phyloP scores from a whole-genome alignment of 2,888 invertebrate species.

The Calameuta idolon region DNA sequence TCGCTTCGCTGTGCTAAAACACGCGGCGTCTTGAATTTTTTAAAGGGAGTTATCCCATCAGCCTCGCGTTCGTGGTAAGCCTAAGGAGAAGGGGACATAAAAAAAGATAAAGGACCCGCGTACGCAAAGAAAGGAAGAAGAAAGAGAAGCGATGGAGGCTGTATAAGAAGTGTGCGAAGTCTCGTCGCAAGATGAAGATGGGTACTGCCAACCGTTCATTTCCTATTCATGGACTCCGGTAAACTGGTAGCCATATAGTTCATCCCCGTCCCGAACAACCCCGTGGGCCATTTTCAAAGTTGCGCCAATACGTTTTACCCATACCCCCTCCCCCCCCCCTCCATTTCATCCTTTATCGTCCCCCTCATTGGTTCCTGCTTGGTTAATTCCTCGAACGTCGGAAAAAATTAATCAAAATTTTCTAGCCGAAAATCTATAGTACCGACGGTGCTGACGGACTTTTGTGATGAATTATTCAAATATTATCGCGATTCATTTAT shows the following conservation, averaged over 20 bases:
- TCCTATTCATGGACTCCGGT: slow-evolving; percentile 39
- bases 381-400: background rate
- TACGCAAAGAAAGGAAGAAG: background rate
- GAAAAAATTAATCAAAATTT: background rate
- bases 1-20: background rate
- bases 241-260: background rate
- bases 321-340: background rate
- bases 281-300: background rate
- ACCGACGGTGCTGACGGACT: no score
- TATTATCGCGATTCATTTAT: no score
- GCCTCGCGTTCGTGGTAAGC: background rate
- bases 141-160: background rate
- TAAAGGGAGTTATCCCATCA: slow-evolving; percentile 23
- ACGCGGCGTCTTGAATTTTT: slow-evolving; percentile 33
- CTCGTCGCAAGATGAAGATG: background rate
- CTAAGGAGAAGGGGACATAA: background rate
- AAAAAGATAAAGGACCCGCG: background rate
- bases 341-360: background rate
- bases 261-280: background rate
- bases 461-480: no score
- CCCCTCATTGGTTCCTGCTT: background rate
- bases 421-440: no score
- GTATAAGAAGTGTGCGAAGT: background rate
- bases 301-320: background rate
- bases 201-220: slow-evolving; percentile 28